These are phyloP conservation scores for Theristicus caerulescens DNA, from an alignment of 2,113 vertebrate species.

Conservation along the genomic window DNA sequence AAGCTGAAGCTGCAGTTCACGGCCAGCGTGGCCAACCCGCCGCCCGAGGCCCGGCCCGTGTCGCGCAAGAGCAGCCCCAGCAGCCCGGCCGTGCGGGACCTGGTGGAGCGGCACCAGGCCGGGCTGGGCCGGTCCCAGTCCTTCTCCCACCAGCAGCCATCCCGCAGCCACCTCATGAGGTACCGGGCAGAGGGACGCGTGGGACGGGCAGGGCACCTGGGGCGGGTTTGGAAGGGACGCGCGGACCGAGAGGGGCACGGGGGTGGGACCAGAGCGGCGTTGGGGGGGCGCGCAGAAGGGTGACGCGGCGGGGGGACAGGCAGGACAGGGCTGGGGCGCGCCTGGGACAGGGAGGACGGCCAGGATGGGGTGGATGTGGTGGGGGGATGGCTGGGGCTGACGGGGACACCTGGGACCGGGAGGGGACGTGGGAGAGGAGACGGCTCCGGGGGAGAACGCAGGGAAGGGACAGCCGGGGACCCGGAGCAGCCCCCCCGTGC, in stretches of 20 bases:
- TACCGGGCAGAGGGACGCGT: not conserved
- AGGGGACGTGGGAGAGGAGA: not conserved
- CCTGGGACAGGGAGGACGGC: not conserved
- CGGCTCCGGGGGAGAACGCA: too few species aligned
- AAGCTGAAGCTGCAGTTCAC: slow-evolving; percentile 95
- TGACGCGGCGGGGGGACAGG: not conserved
- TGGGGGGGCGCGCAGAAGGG: not conserved
- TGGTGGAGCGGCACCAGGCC: slow-evolving; percentile 81
- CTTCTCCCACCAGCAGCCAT: slow-evolving; percentile 93
- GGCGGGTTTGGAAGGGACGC: not conserved
- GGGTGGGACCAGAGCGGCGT: not conserved
- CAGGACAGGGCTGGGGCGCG: not conserved
- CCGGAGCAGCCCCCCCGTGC: not conserved
- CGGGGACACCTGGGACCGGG: not conserved
- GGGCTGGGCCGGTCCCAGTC: slow-evolving; percentile 92
- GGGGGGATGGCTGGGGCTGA: too few species aligned
- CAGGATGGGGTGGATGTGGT: too few species aligned
- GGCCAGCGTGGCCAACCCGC: slow-evolving; percentile 85
- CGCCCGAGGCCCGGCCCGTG: slow-evolving; percentile 83
- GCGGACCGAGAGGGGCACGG: not conserved
- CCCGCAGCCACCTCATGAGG: slow-evolving; percentile 93
- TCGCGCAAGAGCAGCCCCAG: slow-evolving; percentile 90
- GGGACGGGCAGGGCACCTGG: not conserved
- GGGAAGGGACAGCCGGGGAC: not conserved
- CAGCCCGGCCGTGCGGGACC: slow-evolving; percentile 87